Evolutionary conservation across 2,113 vertebrate species (phyloP), one percentile per base, ranked within the genome.

Genomic region (Lamprotornis superbus): DNA sequence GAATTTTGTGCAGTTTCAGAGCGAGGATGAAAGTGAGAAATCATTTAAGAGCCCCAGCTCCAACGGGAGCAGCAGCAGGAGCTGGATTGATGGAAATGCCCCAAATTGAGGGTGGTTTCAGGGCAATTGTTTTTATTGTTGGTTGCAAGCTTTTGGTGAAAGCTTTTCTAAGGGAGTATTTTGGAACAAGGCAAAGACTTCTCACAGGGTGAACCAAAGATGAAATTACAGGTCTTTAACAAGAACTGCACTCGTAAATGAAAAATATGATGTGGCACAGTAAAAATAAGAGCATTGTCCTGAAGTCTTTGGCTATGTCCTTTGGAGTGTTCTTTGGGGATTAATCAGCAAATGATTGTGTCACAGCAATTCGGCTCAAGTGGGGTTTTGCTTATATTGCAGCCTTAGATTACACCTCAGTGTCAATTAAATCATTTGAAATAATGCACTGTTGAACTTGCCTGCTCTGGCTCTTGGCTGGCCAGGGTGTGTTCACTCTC

Each of bases 401-500:
- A 74, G 86, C 56, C 79, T 83, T 18, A 10, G 64, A 55, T 89
- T 74, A 11, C 23, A 59, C 6, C 39, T 56, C 11, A 16, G 16
- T 68, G 40, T 7, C 52, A 47, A 40, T 30, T 20, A 75, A 61
- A 53, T 46, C 2, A 52, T 53, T 87, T 63, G 4, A 59, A 87
- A 20, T 56, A 78, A 47, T 8, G 65, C 47, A 75, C 52, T 71
- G 73, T 44, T 55, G 3, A 28, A 19, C 37, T 23, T 23, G 73
- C 22, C 80, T 39, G 39, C 7, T 7, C 35, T 42, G 57, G n/a
- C 79, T 69, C 1, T 17, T 19, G 79, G 37, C 23, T 81, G 87
- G 46, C 20, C 30, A 33, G 42, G 7, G 8, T 9, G 28, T 50
- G 2, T 47, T 15, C 49, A 6, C 2, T 0, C 7, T 3, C n/a